Evolutionary conservation across 2,113 vertebrate genomes (phyloP), one percentile per base, ranked within the genome.

Genomic region (Psilopogon haemacephalus): DNA sequence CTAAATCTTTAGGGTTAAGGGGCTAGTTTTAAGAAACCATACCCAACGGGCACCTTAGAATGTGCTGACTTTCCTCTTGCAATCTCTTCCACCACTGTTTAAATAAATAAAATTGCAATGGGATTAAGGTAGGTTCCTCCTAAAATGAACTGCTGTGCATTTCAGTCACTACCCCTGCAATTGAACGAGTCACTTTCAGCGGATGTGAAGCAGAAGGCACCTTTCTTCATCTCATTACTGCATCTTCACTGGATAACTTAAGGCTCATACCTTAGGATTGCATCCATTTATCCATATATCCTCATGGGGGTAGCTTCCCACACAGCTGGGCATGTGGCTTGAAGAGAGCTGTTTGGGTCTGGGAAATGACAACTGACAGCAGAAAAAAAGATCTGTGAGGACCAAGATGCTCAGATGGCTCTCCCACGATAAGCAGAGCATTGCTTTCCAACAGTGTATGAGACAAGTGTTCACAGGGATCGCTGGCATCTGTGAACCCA

Each of bases 211-310:
- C 85, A 95, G 94, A 96, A 96, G 96, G 95, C 95, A 96, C 95
- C 96, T 94, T 96, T 90, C 94, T 94, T 93, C 71, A 26, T 84
- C 69, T 93, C 65, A 15, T 68, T 86, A 68, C 94, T 84, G 72
- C 35, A 7, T 89, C 85, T 93, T 91, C 52, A 10, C 33, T 40
- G 60, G 35, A 24, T 58, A 68, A 27, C 24, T 71, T 89, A 93
- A 93, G 91, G 82, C 79, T 38, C 55, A 58, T 77, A 82, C 89
- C 89, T 94, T 94, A 35, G 91, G 26, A 56, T 60, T 93, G 37
- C 67, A 72, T 58, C 48, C 27, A 18, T 21, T 21, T 24, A 56
- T 58, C 9, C 28, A 20, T 37, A 1, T 26, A 20, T 76, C 71
- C 40, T 92, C 44, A 12, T 0, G 5, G 38, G 86, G 35, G 21